Conservation (phyloP, 2,113 vertebrate species). For the Smithornis capensis region DNA sequence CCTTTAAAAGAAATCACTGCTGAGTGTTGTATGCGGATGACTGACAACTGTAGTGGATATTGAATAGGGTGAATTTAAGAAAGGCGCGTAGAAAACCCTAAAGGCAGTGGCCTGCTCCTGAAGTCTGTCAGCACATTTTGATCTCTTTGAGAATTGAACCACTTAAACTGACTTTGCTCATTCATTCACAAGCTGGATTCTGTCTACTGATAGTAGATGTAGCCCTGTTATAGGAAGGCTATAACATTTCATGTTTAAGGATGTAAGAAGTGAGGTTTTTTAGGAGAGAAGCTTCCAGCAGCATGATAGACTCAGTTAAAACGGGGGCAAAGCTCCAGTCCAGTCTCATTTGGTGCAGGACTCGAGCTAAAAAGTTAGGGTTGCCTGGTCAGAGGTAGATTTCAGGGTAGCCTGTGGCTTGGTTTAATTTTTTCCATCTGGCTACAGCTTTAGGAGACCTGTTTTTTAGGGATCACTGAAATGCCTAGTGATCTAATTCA, state of each 20-base stretch:
- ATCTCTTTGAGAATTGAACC: neutral
- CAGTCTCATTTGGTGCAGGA: neutral
- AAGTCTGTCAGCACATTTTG: neutral
- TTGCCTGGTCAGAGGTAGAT: neutral
- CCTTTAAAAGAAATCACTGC: neutral
- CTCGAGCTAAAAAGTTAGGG: accelerated
- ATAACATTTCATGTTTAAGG: neutral
- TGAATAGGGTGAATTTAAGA: neutral
- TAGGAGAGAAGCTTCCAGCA: neutral
- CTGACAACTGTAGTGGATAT: neutral
- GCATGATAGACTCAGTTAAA: neutral
- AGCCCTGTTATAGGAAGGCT: neutral
- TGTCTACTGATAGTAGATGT: neutral
- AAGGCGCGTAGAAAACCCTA: neutral
- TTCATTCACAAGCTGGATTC: neutral
- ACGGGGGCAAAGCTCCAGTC: neutral
- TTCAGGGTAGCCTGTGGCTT: neutral
- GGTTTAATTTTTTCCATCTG: neutral
- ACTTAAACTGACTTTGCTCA: neutral
- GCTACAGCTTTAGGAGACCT: neutral
- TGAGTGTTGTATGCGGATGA: neutral
- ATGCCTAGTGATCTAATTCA: neutral
- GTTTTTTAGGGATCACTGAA: neutral
- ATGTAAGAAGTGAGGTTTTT: neutral
- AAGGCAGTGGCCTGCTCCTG: neutral